phyloP scores from a whole-genome alignment of 2,888 invertebrate genomes.

The Polyploca ridens region DNA sequence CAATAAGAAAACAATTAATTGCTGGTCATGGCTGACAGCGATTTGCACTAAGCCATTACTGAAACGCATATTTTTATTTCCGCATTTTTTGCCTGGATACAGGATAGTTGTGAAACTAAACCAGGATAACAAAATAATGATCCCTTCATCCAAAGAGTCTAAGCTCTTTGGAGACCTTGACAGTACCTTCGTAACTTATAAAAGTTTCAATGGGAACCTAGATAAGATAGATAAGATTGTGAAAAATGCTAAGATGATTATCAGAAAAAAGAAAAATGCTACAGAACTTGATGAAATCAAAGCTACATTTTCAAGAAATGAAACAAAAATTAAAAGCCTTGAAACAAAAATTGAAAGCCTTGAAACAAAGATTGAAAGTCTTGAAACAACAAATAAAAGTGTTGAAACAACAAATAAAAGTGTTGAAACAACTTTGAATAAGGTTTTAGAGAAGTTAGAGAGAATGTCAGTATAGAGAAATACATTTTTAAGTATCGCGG shows the following conservation, averaged over 20 bases:
- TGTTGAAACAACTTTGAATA: slow-evolving; percentile 63
- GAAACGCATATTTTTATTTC: slow-evolving; percentile 87
- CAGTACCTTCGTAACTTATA: too few species aligned
- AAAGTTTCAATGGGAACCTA: slow-evolving; percentile 63
- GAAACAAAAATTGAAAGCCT: too few species aligned
- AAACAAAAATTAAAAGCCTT: slow-evolving; percentile 42
- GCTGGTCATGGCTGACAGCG: slow-evolving; percentile 78
- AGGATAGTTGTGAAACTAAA: slow-evolving; percentile 88
- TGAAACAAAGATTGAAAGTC: too few species aligned
- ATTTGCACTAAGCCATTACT: slow-evolving; percentile 82
- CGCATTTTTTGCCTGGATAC: slow-evolving; percentile 86
- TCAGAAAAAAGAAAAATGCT: slow-evolving; percentile 71
- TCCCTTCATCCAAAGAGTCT: slow-evolving; percentile 75
- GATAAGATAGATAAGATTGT: slow-evolving; percentile 75
- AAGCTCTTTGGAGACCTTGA: slow-evolving; percentile 19
- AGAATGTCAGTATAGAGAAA: too few species aligned
- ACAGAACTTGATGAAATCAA: slow-evolving; percentile 74
- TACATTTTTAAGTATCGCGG: too few species aligned
- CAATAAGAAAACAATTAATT: slow-evolving; percentile 64
- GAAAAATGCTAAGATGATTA: slow-evolving; percentile 84
- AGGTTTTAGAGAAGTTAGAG: slow-evolving; percentile 60
- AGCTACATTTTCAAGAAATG: slow-evolving; percentile 59
- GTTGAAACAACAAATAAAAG: slow-evolving; percentile 33
- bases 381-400: too few species aligned
- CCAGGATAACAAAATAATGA: slow-evolving; percentile 83